Evolutionary conservation across 2,888 invertebrate genomes (phyloP).

Genomic region (Plebejus melissa): DNA sequence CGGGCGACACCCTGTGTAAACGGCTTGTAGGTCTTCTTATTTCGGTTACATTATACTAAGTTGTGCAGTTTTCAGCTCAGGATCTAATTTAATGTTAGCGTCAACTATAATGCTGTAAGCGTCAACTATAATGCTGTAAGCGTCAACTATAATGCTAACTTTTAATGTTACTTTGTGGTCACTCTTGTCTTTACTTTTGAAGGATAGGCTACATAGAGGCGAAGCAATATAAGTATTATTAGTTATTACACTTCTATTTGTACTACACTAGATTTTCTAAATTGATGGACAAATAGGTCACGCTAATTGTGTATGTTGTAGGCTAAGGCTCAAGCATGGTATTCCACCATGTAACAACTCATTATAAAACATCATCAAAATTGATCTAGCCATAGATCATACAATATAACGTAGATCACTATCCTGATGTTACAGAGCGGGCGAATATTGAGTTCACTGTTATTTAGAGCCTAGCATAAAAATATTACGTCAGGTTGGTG

Average conservation of each 20-base stretch:
- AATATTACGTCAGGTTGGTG: no score
- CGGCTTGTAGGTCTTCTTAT: slow-evolving; percentile 30
- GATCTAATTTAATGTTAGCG: background rate
- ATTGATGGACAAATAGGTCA: no score
- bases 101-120: background rate
- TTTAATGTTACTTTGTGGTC: no score
- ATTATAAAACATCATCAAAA: slow-evolving; percentile 7
- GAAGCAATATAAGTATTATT: no score
- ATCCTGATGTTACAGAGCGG: background rate
- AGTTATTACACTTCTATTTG: no score
- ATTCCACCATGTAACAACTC: no score
- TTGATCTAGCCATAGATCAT: background rate
- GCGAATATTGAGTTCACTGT: background rate
- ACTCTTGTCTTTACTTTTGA: no score
- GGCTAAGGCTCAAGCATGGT: no score
- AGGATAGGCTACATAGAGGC: no score
- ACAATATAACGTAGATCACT: background rate
- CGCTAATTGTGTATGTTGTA: no score
- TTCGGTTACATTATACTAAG: slow-evolving; percentile 31
- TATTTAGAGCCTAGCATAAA: background rate
- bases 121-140: no score
- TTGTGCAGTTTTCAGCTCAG: slow-evolving; percentile 20
- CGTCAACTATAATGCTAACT: background rate
- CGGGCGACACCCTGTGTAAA: slow-evolving; percentile 45
- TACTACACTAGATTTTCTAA: no score